A percentile compares a stretch with the other conserved stretches of the same genome.
Evolutionary conservation across 2,797 vertebrate genomes (phyloP).

Genomic region (Semotilus atromaculatus): DNA sequence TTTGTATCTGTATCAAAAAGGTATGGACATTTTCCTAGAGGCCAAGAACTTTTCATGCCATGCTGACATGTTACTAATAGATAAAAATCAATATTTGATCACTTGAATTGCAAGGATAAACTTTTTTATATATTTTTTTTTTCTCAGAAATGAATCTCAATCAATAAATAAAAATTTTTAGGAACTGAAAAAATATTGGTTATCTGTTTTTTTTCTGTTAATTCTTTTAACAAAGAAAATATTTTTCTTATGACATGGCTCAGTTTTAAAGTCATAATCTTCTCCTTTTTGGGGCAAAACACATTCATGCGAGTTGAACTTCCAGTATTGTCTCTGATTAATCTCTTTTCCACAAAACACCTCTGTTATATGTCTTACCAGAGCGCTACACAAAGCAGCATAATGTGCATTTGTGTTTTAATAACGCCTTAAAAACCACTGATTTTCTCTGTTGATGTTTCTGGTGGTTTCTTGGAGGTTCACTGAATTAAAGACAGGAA

Average conservation of each 20-base stretch:
- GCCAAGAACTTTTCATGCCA: neutral
- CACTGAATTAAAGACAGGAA: constrained; percentile 75
- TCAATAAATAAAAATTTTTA: neutral
- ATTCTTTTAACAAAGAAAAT: neutral
- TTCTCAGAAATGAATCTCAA: neutral
- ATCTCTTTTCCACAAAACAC: constrained; percentile 3
- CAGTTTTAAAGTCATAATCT: neutral
- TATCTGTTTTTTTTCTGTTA: neutral
- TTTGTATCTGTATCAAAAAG: neutral
- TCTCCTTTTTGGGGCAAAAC: neutral
- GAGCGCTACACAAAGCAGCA: constrained; percentile 11
- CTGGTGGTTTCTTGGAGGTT: constrained; percentile 66
- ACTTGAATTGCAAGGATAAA: neutral
- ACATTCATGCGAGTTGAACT: constrained; percentile 11
- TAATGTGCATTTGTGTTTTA: constrained; percentile 28
- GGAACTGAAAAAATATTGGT: neutral
- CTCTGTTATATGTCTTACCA: constrained; percentile 20
- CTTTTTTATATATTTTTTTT: no score
- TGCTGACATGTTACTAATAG: no score
- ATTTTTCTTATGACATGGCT: neutral
- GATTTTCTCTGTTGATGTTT: constrained; percentile 60
- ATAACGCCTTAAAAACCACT: constrained; percentile 39
- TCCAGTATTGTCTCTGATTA: constrained; percentile 10
- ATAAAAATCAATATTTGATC: neutral
- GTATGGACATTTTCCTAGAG: neutral